Base-by-base conservation (phyloP, 2,797 vertebrate genomes). In the Myotis pilosus region DNA sequence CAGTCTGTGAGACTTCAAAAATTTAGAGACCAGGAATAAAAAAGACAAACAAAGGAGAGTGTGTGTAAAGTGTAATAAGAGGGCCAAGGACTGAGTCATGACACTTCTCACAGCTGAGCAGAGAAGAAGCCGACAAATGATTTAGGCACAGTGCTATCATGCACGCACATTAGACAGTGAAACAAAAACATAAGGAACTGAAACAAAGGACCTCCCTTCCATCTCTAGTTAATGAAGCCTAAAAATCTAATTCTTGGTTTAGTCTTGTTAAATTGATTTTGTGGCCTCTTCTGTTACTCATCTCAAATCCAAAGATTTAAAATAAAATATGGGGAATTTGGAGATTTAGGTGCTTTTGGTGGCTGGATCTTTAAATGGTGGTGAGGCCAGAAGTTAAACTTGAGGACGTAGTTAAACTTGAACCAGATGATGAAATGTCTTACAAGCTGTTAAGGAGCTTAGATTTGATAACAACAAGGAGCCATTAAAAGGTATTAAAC, bases 171-270 rank as follows among this genome's bases (percentile, higher is more conserved):
- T 1, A 78, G 17, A 69, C 23, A 33, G 68, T 3, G 4, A 36
- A 85, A 62, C 2, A 55, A 51, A 75, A 74, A 38, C 19, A 19
- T 19, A 55, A 49, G 23, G 69, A 64, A 71, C 28, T 53, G 2
- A 94, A 66, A 62, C 75, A 75, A 80, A 89, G 20, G 30, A 8
- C 36, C 8, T 28, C 11, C 22, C 51, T 80, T 89, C 71, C 74
- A 23, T 33, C 84, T 93, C 80, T 91, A 41, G 62, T 89, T 74
- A 92, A 79, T 53, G 62, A 30, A 49, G 19, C 81, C 88, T 74
- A 78, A 91, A 85, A 79, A 64, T 82, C 15, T 20, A 91, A 94
- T 74, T 80, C 17, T 86, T 64, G 64, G 41, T 28, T 88, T 92
- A 20, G 25, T 76, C 51, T 44, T 66, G 22, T 74, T 92, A 68